These are phyloP conservation scores for Grapholita molesta DNA, from an alignment of 1,140 invertebrate genomes.

Conservation along the genomic window DNA sequence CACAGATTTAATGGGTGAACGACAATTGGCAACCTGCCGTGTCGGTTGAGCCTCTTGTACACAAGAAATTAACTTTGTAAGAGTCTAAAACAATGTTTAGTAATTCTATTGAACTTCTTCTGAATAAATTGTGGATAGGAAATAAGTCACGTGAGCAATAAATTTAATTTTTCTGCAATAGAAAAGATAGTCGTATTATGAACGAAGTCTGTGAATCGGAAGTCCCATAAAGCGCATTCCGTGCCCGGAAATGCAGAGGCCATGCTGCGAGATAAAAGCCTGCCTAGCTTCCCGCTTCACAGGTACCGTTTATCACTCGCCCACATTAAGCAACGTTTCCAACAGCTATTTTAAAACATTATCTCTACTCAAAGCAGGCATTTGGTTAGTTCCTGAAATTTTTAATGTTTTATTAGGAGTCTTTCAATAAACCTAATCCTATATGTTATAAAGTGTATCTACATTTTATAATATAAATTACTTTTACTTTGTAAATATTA, in stretches of 20 bases:
- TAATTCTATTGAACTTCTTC: neutral
- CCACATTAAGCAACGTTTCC: conserved; percentile 30
- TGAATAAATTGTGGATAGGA: neutral
- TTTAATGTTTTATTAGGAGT: too few relatives aligned
- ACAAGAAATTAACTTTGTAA: neutral
- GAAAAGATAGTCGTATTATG: neutral
- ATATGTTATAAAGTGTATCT: too few relatives aligned
- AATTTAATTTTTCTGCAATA: neutral
- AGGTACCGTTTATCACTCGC: conserved; percentile 35
- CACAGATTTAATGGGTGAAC: conserved; percentile 16
- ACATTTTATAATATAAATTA: too few relatives aligned
- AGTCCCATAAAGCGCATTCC: conserved; percentile 21
- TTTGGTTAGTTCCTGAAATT: too few relatives aligned
- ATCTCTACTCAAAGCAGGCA: neutral
- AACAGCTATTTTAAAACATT: neutral
- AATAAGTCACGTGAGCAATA: neutral
- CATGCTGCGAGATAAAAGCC: conserved; percentile 29
- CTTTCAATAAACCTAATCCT: too few relatives aligned
- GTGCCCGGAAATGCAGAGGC: conserved; percentile 23
- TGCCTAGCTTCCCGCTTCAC: conserved; percentile 23
- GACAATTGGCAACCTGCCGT: conserved; percentile 19
- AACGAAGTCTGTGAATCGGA: neutral
- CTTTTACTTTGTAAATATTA: too few relatives aligned
- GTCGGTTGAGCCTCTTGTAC: neutral
- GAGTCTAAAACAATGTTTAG: neutral